A percentile compares a stretch with the other conserved stretches of the same genome.
phyloP scores from a whole-genome alignment of 2,888 invertebrate species.

The Nyleta sp. region DNA sequence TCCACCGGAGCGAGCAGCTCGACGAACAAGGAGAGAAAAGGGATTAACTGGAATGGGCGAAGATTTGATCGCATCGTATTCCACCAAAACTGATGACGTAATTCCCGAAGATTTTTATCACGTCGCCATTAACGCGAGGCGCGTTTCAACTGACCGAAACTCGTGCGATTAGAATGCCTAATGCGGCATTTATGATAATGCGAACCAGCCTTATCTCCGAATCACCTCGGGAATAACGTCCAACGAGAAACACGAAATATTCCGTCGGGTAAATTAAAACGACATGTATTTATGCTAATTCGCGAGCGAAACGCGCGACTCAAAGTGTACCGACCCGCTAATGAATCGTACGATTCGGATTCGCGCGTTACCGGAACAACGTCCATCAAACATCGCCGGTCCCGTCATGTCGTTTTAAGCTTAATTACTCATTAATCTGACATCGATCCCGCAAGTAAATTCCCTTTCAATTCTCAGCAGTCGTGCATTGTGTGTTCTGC shows the following conservation, averaged over 20 bases:
- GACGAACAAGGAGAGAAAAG: slow-evolving; percentile 40
- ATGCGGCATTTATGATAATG: slow-evolving; percentile 36
- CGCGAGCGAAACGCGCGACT: slow-evolving; percentile 13
- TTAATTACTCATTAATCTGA: slow-evolving; percentile 55
- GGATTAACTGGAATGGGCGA: slow-evolving; percentile 61
- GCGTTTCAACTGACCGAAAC: slow-evolving; percentile 7
- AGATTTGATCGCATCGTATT: slow-evolving; percentile 28
- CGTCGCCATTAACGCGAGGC: slow-evolving; percentile 10
- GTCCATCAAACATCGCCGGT: slow-evolving; percentile 37
- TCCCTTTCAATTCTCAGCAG: too few species aligned
- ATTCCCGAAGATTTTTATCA: slow-evolving; percentile 34
- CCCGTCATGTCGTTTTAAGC: slow-evolving; percentile 46
- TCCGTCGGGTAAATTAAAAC: slow-evolving; percentile 17
- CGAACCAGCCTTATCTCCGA: slow-evolving; percentile 1
- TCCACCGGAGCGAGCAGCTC: slow-evolving; percentile 29
- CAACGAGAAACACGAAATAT: slow-evolving; percentile 9
- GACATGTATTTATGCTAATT: slow-evolving; percentile 37
- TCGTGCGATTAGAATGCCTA: slow-evolving; percentile 21
- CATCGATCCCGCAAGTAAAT: slow-evolving; percentile 27
- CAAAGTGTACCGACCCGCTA: neutral
- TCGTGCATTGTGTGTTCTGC: too few species aligned
- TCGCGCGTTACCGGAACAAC: slow-evolving; percentile 24
- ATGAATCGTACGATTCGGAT: neutral
- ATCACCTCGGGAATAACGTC: neutral
- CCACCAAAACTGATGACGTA: slow-evolving; percentile 40